phyloP scores from a whole-genome alignment of 1,140 invertebrate genomes.

The Drosophila grimshawi region DNA sequence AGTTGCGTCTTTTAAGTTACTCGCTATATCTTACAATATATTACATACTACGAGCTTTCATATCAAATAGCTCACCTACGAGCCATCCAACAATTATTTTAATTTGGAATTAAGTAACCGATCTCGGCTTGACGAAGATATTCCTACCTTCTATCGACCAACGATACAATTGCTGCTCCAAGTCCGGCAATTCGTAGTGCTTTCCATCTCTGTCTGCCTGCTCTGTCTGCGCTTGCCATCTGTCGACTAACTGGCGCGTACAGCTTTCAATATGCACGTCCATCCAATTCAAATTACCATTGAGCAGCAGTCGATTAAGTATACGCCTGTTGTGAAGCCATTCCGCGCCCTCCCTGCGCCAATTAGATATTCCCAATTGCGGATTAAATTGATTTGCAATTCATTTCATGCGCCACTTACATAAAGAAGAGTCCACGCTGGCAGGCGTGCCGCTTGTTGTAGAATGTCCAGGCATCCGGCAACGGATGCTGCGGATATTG shows the following conservation, averaged over 20 bases:
- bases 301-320: constrained; percentile 90
- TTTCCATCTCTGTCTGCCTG: constrained; percentile 18
- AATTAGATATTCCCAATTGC: constrained; percentile 23
- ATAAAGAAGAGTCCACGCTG: constrained; percentile 94
- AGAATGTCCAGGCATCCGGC: constrained; percentile 92
- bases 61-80: too few relatives aligned
- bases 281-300: constrained; percentile 84
- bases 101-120: too few relatives aligned
- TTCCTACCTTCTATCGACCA: constrained; percentile 90
- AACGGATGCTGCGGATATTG: constrained; percentile 91
- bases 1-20: too few relatives aligned
- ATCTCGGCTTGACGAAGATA: neutral
- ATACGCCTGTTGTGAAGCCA: constrained; percentile 90
- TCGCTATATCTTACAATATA: neutral
- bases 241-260: constrained; percentile 62
- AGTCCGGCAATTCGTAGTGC: constrained; percentile 83
- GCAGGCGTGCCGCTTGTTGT: constrained; percentile 89
- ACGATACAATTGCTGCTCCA: constrained; percentile 90
- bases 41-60: too few relatives aligned
- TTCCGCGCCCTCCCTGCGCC: constrained; percentile 89
- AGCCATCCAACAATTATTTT: neutral
- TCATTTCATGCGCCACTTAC: constrained; percentile 85
- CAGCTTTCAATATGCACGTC: constrained; percentile 76
- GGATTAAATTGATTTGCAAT: constrained; percentile 62
- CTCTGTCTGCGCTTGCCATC: constrained; percentile 33